Percentiles rank a stretch among this genome's conserved stretches.
Evolutionary conservation across 2,113 vertebrate genomes (phyloP).

Genomic region (Saiga tatarica): DNA sequence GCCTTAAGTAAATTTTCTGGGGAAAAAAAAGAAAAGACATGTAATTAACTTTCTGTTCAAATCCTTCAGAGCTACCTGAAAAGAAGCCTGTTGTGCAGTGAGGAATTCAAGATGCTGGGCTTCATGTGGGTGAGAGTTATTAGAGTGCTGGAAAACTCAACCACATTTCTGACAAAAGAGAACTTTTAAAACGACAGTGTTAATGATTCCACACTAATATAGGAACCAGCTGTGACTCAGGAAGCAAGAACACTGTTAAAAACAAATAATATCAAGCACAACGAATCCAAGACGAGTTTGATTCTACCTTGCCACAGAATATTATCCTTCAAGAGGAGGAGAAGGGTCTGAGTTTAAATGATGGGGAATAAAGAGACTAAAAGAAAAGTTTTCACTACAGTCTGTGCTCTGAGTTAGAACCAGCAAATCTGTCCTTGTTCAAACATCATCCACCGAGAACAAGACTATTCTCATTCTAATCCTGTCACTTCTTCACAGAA

Average conservation of each 20-base stretch:
- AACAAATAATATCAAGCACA: conserved; percentile 2
- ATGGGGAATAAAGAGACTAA: not conserved
- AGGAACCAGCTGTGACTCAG: not conserved
- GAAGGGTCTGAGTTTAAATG: not conserved
- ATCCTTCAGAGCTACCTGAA: conserved; percentile 43
- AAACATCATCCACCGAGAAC: not conserved
- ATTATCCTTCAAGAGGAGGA: not conserved
- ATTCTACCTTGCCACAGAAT: not conserved
- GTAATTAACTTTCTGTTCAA: conserved; percentile 72
- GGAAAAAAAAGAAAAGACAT: not conserved
- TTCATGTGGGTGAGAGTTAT: not conserved
- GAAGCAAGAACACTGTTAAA: not conserved
- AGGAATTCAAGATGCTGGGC: not conserved
- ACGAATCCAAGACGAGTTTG: not conserved
- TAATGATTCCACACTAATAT: not conserved
- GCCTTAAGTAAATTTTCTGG: conserved; percentile 63
- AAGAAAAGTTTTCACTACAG: not conserved
- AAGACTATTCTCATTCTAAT: not conserved
- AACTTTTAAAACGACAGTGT: not conserved
- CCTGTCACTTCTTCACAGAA: conserved; percentile 42
- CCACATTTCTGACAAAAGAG: conserved; percentile 8
- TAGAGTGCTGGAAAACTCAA: not conserved
- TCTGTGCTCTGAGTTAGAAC: not conserved
- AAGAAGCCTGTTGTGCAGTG: not conserved
- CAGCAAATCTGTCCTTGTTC: not conserved